phyloP scores from a whole-genome alignment of 2,113 vertebrate genomes.

The Podarcis cretensis region DNA sequence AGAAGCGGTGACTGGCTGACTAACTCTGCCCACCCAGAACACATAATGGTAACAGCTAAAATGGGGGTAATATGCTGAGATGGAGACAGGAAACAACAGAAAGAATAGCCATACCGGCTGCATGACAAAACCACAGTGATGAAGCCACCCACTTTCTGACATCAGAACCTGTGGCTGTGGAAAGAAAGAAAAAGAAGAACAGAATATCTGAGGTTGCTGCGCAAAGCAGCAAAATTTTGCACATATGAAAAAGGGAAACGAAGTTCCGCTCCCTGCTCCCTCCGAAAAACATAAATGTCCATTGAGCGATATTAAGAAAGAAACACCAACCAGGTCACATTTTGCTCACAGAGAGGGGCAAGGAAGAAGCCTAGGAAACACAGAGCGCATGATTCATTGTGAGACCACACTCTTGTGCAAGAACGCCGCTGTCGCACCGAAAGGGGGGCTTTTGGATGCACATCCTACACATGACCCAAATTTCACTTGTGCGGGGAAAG shows the following conservation, averaged over 20 bases:
- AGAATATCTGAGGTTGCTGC: not conserved
- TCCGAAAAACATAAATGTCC: not conserved
- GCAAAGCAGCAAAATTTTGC: not conserved
- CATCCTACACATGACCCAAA: not conserved
- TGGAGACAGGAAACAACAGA: not conserved
- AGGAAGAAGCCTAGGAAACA: not conserved
- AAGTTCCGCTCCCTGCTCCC: not conserved
- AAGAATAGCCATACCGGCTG: not conserved
- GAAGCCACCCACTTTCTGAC: slow-evolving; percentile 6
- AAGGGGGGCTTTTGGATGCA: not conserved
- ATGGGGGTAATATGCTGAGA: not conserved
- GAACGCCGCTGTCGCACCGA: too few relatives aligned
- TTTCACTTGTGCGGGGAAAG: not conserved
- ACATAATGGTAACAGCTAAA: too few relatives aligned
- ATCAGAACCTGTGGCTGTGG: not conserved
- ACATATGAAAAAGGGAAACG: not conserved
- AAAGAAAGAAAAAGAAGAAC: not conserved
- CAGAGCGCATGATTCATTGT: not conserved
- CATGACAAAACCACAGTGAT: not conserved
- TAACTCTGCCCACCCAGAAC: too few relatives aligned
- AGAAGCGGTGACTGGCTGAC: too few relatives aligned
- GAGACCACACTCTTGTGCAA: not conserved
- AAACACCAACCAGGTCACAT: not conserved
- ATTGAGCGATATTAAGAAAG: not conserved
- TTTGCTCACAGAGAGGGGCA: not conserved